A percentile compares a stretch with the other conserved stretches of the same genome.
Conservation (phyloP, 2,113 vertebrate species). For the Hucho hucho region DNA sequence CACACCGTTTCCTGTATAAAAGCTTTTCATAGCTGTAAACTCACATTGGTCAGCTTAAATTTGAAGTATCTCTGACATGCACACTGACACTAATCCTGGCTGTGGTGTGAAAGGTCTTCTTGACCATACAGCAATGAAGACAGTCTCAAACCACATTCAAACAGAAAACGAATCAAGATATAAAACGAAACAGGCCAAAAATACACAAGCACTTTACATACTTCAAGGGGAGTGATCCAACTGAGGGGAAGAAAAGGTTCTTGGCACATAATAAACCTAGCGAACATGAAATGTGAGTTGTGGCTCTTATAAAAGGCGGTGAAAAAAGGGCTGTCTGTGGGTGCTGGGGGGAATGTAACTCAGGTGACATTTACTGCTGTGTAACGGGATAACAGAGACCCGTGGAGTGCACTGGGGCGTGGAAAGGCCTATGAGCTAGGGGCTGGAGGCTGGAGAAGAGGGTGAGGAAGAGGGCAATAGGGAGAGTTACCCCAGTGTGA, state of each 20-base stretch:
- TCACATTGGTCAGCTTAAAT: conserved; percentile 6
- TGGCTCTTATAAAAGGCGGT: conserved; percentile 42
- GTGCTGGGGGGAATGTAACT: conserved; percentile 49
- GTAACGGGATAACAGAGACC: conserved; percentile 50
- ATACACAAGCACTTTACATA: conserved; percentile 5
- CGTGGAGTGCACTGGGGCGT: conserved; percentile 45
- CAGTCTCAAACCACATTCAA: neutral
- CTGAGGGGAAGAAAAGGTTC: conserved; percentile 29
- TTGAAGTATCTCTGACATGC: conserved; percentile 13
- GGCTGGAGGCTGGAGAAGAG: conserved; percentile 8
- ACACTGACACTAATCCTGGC: conserved; percentile 7
- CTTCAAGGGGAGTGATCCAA: conserved; percentile 33
- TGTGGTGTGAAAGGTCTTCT: neutral
- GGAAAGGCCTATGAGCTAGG: conserved; percentile 29
- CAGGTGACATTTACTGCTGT: conserved; percentile 74
- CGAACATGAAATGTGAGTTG: conserved; percentile 65
- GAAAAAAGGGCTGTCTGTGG: conserved; percentile 56
- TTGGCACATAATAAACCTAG: conserved; percentile 51
- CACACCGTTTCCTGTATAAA: conserved; percentile 14
- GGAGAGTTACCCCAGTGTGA: conserved; percentile 53
- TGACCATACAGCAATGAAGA: neutral
- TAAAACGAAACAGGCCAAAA: neutral
- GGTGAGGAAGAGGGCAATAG: conserved; percentile 28
- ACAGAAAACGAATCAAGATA: neutral
- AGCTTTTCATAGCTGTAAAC: conserved; percentile 23